Conservation (phyloP, 2,888 invertebrate genomes). For the Poecilobothrus nobilitatus region DNA sequence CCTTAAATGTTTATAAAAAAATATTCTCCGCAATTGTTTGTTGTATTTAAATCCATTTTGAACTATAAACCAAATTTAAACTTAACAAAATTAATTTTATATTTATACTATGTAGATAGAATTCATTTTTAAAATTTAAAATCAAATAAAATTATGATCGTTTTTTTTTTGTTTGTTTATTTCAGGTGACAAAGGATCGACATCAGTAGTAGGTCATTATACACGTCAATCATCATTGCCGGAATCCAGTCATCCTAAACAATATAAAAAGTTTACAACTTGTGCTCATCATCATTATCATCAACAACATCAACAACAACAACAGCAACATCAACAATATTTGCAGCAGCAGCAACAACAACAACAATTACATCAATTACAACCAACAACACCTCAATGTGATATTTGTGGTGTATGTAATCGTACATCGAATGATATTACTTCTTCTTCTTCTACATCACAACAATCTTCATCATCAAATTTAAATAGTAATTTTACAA, state of each 20-base stretch:
- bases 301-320: constrained; percentile 19
- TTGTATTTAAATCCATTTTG: too few relatives aligned
- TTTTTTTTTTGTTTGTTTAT: neutral
- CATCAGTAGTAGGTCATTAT: constrained; percentile 23
- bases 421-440: constrained; percentile 28
- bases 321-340: constrained; percentile 14
- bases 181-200: constrained; percentile 20
- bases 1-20: too few relatives aligned
- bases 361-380: neutral
- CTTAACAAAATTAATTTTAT: too few relatives aligned
- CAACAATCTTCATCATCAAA: constrained; percentile 46
- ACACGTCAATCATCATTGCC: constrained; percentile 28
- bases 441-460: constrained; percentile 20
- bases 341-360: constrained; percentile 11
- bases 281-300: constrained; percentile 18
- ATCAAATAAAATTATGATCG: too few relatives aligned
- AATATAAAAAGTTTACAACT: constrained; percentile 17
- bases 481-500: constrained; percentile 43
- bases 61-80: too few relatives aligned
- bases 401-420: constrained; percentile 43
- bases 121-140: too few relatives aligned
- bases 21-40: too few relatives aligned
- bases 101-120: too few relatives aligned
- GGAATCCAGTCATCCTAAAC: constrained; percentile 23
- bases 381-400: constrained; percentile 21